Evolutionary conservation across 2,797 vertebrate genomes (phyloP).

Genomic region (Poecilia picta): DNA sequence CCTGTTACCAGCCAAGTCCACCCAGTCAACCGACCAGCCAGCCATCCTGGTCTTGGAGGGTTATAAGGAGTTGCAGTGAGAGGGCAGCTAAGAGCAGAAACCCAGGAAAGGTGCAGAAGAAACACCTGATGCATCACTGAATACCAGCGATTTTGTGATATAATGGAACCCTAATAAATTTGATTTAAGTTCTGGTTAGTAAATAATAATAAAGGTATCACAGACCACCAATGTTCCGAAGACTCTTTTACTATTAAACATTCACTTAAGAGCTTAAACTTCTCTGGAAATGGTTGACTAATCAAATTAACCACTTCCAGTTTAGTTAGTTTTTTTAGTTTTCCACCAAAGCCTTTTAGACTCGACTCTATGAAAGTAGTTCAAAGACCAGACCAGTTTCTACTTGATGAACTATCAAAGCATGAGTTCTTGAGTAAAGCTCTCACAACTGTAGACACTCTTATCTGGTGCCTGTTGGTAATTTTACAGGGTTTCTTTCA

Average conservation of each 20-base stretch:
- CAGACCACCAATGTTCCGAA: background rate
- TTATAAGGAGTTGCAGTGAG: background rate
- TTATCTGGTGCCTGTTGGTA: conserved; percentile 41
- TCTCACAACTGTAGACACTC: background rate
- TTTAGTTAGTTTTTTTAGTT: background rate
- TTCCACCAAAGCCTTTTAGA: background rate
- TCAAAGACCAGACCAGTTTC: background rate
- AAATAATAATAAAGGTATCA: background rate
- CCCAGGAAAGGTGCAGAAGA: background rate
- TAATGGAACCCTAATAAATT: background rate
- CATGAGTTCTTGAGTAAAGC: background rate
- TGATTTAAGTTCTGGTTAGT: background rate
- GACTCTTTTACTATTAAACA: background rate
- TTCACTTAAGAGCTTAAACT: background rate
- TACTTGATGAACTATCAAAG: background rate
- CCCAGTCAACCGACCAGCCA: no score
- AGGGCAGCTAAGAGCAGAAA: no score
- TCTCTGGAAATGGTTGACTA: background rate
- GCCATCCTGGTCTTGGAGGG: background rate
- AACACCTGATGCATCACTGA: background rate
- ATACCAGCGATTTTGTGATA: background rate
- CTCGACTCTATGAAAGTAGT: background rate
- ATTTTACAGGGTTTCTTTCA: conserved; percentile 52
- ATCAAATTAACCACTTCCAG: background rate
- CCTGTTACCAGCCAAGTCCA: no score